phyloP scores from a whole-genome alignment of 1,140 invertebrate species.

The Papilio xuthus region DNA sequence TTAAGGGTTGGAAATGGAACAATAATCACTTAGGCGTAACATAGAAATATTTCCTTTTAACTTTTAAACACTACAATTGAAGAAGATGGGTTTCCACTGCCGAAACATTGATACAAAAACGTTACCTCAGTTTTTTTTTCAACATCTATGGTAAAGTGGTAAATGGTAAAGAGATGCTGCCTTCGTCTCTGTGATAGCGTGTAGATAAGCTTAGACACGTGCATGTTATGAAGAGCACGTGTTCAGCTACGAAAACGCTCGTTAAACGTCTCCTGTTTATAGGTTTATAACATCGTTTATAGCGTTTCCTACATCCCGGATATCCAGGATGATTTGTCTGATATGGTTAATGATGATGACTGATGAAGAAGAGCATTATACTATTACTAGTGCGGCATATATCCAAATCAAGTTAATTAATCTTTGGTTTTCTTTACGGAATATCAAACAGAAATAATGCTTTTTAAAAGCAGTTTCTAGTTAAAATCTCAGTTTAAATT shows the following conservation, averaged over 20 bases:
- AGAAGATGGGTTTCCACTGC: background rate
- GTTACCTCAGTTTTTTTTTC: background rate
- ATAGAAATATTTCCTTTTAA: too few relatives aligned
- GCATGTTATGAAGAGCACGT: slow-evolving; percentile 1
- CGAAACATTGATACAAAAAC: background rate
- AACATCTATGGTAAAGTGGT: background rate
- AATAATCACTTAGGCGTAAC: background rate
- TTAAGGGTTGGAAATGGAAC: background rate
- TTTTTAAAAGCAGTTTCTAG: too few relatives aligned
- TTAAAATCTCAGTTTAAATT: too few relatives aligned
- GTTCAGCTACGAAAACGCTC: background rate
- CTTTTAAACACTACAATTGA: too few relatives aligned
- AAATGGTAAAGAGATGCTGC: too few relatives aligned
- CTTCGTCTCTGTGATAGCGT: background rate
- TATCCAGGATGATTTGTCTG: slow-evolving; percentile 31
- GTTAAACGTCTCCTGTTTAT: slow-evolving; percentile 44
- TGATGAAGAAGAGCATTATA: background rate
- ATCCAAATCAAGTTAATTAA: too few relatives aligned
- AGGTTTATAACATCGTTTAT: slow-evolving; percentile 43
- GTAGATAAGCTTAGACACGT: slow-evolving; percentile 8
- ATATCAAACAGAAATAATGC: too few relatives aligned
- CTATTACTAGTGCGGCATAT: too few relatives aligned
- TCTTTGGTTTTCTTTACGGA: too few relatives aligned
- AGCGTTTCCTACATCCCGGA: slow-evolving; percentile 32
- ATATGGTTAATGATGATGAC: slow-evolving; percentile 20